These are phyloP conservation scores for Amblyraja radiata DNA, from an alignment of 2,797 vertebrate species.

Conservation along the genomic window DNA sequence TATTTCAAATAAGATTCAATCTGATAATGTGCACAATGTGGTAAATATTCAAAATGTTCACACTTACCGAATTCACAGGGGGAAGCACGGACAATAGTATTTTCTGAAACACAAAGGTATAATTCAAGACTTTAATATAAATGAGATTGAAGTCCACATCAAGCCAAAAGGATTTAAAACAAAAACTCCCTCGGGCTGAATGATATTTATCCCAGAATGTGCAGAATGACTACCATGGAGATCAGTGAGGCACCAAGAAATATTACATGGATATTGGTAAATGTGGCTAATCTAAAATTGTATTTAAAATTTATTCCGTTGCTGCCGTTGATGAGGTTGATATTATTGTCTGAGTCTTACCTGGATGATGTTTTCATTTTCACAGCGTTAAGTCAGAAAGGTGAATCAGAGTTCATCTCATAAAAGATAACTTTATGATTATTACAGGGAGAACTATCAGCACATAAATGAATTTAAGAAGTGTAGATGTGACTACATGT, in stretches of 20 bases:
- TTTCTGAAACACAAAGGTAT: neutral
- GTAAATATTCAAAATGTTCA: neutral
- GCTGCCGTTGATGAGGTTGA: neutral
- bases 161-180: neutral
- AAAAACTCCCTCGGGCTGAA: neutral
- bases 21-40: neutral
- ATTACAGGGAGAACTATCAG: neutral
- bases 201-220: neutral
- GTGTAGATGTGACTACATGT: neutral
- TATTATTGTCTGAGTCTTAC: neutral
- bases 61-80: neutral
- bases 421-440: neutral
- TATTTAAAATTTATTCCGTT: neutral
- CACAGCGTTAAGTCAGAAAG: neutral
- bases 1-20: neutral
- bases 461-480: neutral
- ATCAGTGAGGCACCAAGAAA: neutral
- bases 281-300: neutral
- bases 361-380: neutral
- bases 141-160: neutral
- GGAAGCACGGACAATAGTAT: neutral
- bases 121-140: constrained; percentile 9
- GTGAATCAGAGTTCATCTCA: neutral
- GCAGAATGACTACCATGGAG: neutral
- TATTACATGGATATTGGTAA: neutral